Evolutionary conservation across 2,888 invertebrate genomes (phyloP).

Genomic region (Noctua comes): DNA sequence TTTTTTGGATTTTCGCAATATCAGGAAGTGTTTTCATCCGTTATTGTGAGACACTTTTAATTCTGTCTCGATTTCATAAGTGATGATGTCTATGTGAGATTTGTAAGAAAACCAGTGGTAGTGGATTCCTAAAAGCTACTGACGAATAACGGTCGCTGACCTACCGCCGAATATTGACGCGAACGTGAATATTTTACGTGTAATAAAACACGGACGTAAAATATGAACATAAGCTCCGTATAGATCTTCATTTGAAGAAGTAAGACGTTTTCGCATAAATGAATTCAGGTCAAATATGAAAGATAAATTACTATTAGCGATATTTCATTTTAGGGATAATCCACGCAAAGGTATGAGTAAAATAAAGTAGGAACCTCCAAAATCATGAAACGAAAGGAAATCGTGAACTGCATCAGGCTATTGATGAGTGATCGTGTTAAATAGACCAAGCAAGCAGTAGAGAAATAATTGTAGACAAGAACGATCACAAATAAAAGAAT

Average conservation of each 20-base stretch:
- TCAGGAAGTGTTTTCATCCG: neutral
- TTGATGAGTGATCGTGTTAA: neutral
- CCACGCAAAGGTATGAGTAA: neutral
- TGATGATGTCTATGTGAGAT: conserved; percentile 21
- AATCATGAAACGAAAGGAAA: neutral
- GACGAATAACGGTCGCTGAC: conserved; percentile 69
- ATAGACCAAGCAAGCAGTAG: neutral
- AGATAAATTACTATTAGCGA: neutral
- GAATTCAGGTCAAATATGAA: neutral
- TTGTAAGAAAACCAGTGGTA: conserved; percentile 46
- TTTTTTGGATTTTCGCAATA: conserved; percentile 18
- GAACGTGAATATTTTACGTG: conserved; percentile 64
- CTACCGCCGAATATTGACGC: conserved; percentile 66
- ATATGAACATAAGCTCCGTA: conserved; percentile 33
- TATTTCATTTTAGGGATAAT: neutral
- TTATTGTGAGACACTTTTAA: neutral
- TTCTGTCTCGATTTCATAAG: neutral
- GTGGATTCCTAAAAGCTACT: conserved; percentile 37
- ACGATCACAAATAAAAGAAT: neutral
- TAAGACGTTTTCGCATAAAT: conserved; percentile 5
- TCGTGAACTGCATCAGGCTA: neutral
- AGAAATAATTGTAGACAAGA: neutral
- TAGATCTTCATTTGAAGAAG: conserved; percentile 26
- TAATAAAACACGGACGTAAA: conserved; percentile 56
- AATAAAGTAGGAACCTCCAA: neutral